A percentile compares a stretch with the other conserved stretches of the same genome.
phyloP scores from a whole-genome alignment of 2,113 vertebrate species.

The Gulo gulo region DNA sequence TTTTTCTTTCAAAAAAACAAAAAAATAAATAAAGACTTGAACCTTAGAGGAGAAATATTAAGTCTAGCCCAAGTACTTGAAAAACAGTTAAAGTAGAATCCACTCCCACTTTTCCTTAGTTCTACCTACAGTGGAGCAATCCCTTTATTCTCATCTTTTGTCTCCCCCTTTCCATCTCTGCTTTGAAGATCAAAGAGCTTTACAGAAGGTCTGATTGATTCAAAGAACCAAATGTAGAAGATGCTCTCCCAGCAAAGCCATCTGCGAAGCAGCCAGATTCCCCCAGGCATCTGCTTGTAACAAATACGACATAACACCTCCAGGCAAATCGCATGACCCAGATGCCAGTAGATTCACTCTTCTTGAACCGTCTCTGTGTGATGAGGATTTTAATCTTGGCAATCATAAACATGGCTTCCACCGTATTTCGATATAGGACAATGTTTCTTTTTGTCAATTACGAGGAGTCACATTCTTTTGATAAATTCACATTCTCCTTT shows the following conservation, averaged over 20 bases:
- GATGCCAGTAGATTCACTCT: not conserved
- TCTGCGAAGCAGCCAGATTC: slow-evolving; percentile 1
- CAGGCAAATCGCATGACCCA: not conserved
- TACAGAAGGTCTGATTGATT: not conserved
- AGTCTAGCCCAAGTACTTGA: not conserved
- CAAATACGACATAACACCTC: not conserved
- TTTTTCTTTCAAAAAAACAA: not conserved
- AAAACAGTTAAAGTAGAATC: not conserved
- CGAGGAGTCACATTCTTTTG: not conserved
- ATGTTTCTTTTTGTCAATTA: not conserved
- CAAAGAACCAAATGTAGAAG: slow-evolving; percentile 41
- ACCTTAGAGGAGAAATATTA: not conserved
- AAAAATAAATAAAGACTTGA: not conserved
- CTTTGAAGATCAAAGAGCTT: not conserved
- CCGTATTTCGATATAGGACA: not conserved
- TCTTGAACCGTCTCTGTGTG: not conserved
- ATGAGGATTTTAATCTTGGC: slow-evolving; percentile 34
- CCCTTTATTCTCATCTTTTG: not conserved
- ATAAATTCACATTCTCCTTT: not conserved
- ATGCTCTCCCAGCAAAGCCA: not conserved
- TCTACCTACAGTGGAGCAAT: not conserved
- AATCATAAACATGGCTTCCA: not conserved
- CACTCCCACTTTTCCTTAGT: rapidly evolving
- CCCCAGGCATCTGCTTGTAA: not conserved
- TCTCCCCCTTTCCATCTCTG: not conserved